Evolutionary conservation across 2,888 invertebrate genomes (phyloP), one percentile per base, ranked within the genome.

Genomic region (Phyllotreta striolata): DNA sequence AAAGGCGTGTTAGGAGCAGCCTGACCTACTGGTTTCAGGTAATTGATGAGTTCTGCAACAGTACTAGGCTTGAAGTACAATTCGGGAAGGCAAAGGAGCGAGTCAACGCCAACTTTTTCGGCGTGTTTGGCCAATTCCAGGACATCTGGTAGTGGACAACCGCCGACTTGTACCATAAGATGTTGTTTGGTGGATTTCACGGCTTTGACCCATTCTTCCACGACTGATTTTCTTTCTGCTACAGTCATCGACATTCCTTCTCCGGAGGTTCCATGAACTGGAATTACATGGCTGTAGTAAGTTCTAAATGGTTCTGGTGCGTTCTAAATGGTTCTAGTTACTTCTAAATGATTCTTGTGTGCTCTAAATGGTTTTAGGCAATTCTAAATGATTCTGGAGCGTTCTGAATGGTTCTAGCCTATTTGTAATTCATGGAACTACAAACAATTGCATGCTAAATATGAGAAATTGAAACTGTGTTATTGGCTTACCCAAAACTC

Each of bases 191-290:
- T 81, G 9, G 80, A 79, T 68, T 83, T 83, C 0, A 87, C 88
- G 8, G 82, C 85, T 35, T 79, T 77, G 9, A 84, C 77, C 91
- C 91, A 92, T 40, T 86, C 85, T 76, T 89, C 88, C 0, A 89
- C 82, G 1, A 89, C 78, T 3, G 76, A 71, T 80, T 91, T 91
- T 52, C 93, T 84, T 79, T 94, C 93, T 0, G 78, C 77, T 0
- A 89, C 80, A 44, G 84, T 88, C 78, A 92, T 80, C 0, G 86
- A 87, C 72, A 87, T 85, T 0, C 91, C 91, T 81, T 94, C 93
- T 0, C 93, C 93, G 34, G 87, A 88, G 0, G 92, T 91, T 8
- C 93, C 93, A 79, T 91, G 91, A 5, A 93, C 92, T 92, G 73
- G 58, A 43, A 52, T 58, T 44, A 44, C 6, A n/a, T n/a, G n/a